Conservation (phyloP, 2,888 invertebrate species). For the Tenthredo livida region DNA sequence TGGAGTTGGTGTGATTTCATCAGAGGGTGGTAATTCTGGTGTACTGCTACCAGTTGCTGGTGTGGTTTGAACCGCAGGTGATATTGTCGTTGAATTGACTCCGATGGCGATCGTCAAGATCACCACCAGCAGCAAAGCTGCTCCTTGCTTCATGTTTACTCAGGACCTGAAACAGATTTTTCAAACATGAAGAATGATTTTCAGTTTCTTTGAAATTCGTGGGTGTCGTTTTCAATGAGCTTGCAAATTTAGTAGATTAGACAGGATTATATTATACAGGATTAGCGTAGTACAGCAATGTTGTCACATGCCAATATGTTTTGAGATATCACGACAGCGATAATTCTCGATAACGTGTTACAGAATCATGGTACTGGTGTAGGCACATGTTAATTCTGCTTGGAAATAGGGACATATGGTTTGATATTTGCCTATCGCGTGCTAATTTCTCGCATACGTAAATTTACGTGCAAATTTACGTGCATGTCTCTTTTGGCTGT, state of each 20-base stretch:
- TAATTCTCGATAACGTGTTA: too few species aligned
- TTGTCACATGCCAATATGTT: not conserved
- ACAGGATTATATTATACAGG: not conserved
- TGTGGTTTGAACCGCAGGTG: not conserved
- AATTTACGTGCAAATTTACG: too few species aligned
- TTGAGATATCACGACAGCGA: not conserved
- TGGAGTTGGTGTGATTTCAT: not conserved
- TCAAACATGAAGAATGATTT: not conserved
- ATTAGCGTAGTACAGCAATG: not conserved
- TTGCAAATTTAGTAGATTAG: not conserved
- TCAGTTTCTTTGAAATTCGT: not conserved
- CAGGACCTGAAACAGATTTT: conserved; percentile 59
- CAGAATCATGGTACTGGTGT: too few species aligned
- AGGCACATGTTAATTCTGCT: not conserved
- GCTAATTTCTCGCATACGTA: not conserved
- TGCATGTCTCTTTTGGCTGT: not conserved
- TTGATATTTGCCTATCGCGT: not conserved
- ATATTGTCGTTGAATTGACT: conserved; percentile 18
- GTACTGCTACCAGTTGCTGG: not conserved
- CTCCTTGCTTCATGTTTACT: conserved; percentile 67
- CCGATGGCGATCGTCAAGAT: conserved; percentile 56
- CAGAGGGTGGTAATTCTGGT: not conserved
- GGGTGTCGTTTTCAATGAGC: not conserved
- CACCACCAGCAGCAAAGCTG: conserved; percentile 69
- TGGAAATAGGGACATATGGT: too few species aligned